Evolutionary conservation across 2,113 vertebrate species (phyloP).

Genomic region (Serranochromis macrocephalus): DNA sequence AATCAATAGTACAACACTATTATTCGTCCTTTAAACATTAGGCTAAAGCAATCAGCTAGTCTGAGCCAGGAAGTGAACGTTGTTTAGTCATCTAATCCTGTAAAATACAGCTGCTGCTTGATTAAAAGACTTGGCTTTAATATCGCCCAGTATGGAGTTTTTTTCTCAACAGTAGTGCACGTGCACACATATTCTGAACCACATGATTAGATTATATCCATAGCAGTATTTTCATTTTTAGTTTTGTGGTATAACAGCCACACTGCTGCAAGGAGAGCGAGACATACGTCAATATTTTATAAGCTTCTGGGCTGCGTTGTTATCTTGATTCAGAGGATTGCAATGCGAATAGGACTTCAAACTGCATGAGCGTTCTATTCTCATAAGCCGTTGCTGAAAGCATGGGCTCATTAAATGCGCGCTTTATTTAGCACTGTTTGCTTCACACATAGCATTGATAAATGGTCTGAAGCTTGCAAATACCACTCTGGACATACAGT

Average conservation of each 20-base stretch:
- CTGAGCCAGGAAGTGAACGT: not conserved
- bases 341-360: not conserved
- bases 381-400: not conserved
- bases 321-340: not conserved
- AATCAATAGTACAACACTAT: not conserved
- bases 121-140: not conserved
- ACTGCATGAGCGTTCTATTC: not conserved
- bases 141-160: not conserved
- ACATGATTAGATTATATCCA: not conserved
- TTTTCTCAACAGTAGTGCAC: not conserved
- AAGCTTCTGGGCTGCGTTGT: not conserved
- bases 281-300: slow-evolving; percentile 16
- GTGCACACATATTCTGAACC: not conserved
- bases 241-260: not conserved
- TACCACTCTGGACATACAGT: not conserved
- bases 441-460: not conserved
- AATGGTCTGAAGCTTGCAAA: not conserved
- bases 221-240: not conserved
- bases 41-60: not conserved
- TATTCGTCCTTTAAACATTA: not conserved
- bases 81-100: not conserved
- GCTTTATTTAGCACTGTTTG: not conserved
- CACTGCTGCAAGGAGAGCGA: not conserved
- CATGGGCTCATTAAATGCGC: not conserved
- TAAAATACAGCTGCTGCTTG: not conserved